Conservation (phyloP, 1,140 invertebrate species). For the Drosophila tsacasi region DNA sequence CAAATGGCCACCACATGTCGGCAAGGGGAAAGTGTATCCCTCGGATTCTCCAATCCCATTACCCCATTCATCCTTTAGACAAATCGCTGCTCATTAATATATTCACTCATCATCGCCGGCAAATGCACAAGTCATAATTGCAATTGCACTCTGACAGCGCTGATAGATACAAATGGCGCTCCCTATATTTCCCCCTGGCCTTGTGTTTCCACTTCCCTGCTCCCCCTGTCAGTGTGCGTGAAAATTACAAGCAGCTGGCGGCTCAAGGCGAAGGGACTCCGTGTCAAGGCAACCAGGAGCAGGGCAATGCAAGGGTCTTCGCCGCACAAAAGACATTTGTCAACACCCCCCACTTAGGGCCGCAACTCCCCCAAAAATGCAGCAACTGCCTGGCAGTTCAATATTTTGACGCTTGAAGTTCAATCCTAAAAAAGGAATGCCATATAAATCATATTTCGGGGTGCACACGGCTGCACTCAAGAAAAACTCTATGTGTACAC, state of each 20-base stretch:
- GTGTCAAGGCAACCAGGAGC: constrained; percentile 22
- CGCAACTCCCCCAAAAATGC: constrained; percentile 21
- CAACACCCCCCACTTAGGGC: constrained; percentile 77
- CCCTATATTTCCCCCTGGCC: constrained; percentile 14
- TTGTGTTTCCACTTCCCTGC: neutral
- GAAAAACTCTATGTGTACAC: neutral
- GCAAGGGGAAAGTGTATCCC: constrained; percentile 2
- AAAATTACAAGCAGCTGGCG: constrained; percentile 80
- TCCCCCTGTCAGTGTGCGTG: constrained; percentile 44
- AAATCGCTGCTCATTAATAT: constrained; percentile 83
- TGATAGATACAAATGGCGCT: constrained; percentile 75
- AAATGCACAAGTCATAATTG: constrained; percentile 76
- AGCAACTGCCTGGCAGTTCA: constrained; percentile 31
- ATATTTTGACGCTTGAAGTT: constrained; percentile 79
- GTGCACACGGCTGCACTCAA: constrained; percentile 1
- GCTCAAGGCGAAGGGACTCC: constrained; percentile 18
- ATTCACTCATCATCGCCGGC: constrained; percentile 75
- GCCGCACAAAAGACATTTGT: constrained; percentile 78
- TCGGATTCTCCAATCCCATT: neutral
- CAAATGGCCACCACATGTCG: constrained; percentile 58
- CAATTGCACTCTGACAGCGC: constrained; percentile 73
- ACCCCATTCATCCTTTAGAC: constrained; percentile 47
- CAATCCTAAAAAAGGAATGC: constrained; percentile 50
- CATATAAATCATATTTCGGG: constrained; percentile 67
- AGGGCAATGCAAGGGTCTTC: constrained; percentile 15